Evolutionary conservation across 2,888 invertebrate genomes (phyloP).

Genomic region (Hypolimnas misippus): DNA sequence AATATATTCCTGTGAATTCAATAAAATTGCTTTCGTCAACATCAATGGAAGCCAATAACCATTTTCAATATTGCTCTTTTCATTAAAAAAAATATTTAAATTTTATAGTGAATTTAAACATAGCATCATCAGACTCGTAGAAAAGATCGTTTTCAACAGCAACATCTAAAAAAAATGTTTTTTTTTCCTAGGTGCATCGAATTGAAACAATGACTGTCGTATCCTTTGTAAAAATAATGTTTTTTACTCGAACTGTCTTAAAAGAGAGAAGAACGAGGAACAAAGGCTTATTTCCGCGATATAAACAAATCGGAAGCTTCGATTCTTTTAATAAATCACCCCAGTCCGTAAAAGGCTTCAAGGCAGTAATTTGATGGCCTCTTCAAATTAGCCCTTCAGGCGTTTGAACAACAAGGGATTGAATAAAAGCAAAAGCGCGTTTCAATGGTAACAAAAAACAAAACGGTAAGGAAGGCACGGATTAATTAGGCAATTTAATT

Average conservation of each 20-base stretch:
- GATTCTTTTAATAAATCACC: conserved; percentile 57
- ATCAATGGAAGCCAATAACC: too few relatives aligned
- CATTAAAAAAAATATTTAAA: too few relatives aligned
- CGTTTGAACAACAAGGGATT: conserved; percentile 58
- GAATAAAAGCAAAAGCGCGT: conserved; percentile 54
- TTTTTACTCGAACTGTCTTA: conserved; percentile 20
- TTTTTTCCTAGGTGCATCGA: neutral
- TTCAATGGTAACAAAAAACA: conserved; percentile 44
- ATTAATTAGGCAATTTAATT: conserved; percentile 30
- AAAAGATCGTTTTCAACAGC: too few relatives aligned
- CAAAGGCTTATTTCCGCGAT: conserved; percentile 41
- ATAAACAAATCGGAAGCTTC: conserved; percentile 45
- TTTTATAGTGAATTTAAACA: too few relatives aligned
- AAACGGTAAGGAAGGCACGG: conserved; percentile 20
- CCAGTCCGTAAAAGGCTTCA: conserved; percentile 53
- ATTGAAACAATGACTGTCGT: neutral
- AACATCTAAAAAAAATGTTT: too few relatives aligned
- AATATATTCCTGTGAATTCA: too few relatives aligned
- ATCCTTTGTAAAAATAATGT: conserved; percentile 8
- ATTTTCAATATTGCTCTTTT: too few relatives aligned
- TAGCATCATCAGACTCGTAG: too few relatives aligned
- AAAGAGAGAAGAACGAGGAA: conserved; percentile 27
- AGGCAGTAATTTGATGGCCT: conserved; percentile 62
- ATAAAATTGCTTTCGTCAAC: too few relatives aligned
- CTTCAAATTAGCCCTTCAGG: conserved; percentile 61